A percentile compares a stretch with the other conserved stretches of the same genome.
phyloP scores from a whole-genome alignment of 2,797 vertebrate genomes.

The Dryobates pubescens region DNA sequence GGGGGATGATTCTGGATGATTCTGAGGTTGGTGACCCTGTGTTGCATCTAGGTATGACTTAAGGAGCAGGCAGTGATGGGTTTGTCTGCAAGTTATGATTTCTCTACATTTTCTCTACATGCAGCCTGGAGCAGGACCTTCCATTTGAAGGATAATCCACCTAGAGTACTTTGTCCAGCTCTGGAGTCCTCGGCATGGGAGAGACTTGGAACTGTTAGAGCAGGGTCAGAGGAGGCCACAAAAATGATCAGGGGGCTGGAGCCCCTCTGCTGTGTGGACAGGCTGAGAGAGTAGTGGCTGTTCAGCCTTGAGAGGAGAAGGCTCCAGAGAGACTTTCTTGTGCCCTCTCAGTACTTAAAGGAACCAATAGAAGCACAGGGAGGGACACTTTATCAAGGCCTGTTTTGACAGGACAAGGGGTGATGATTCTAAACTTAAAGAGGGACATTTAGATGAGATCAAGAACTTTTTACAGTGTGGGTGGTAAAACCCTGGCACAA shows the following conservation, averaged over 20 bases:
- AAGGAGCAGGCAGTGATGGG: background rate
- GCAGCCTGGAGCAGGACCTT: background rate
- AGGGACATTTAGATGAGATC: background rate
- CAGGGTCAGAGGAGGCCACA: background rate
- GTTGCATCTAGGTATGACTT: background rate
- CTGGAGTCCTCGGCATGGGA: background rate
- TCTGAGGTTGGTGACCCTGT: background rate
- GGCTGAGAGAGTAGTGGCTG: background rate
- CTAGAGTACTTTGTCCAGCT: background rate
- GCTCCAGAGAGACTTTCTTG: background rate
- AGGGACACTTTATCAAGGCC: background rate
- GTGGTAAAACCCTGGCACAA: background rate
- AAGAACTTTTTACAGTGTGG: background rate
- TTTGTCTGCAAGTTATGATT: background rate
- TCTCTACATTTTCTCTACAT: rapidly evolving
- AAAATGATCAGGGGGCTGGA: background rate
- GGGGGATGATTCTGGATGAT: background rate
- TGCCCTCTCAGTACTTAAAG: background rate
- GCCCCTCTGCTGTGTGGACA: background rate
- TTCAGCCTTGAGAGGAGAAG: background rate
- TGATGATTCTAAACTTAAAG: background rate
- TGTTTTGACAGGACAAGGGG: background rate
- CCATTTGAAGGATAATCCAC: background rate
- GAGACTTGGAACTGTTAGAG: background rate
- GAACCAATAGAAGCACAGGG: background rate